These are phyloP conservation scores for Erythrocercus mccallii DNA, from an alignment of 2,113 vertebrate genomes.

Conservation along the genomic window DNA sequence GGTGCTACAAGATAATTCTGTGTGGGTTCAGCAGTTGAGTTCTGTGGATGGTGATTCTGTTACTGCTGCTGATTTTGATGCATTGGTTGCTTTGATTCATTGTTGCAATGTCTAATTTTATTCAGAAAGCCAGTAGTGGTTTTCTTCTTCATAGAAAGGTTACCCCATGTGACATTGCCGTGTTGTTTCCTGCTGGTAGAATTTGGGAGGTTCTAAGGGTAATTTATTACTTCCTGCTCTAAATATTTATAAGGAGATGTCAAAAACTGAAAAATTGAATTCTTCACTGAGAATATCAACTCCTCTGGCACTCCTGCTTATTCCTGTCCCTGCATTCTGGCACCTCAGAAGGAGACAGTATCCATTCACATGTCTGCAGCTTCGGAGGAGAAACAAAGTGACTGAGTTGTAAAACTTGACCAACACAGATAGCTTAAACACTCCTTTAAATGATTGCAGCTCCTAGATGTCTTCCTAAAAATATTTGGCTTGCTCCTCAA, in stretches of 20 bases:
- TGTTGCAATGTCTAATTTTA: not conserved
- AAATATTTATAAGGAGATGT: not conserved
- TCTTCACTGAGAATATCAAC: not conserved
- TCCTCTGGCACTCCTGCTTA: not conserved
- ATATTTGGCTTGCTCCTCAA: not conserved
- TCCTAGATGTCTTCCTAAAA: not conserved
- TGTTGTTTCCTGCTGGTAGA: not conserved
- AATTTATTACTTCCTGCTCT: not conserved
- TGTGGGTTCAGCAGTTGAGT: not conserved
- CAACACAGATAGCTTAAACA: not conserved
- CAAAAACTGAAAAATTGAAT: not conserved
- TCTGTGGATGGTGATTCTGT: not conserved
- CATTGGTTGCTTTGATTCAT: not conserved
- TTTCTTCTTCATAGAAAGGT: not conserved
- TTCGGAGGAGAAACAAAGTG: not conserved
- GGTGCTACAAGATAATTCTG: not conserved
- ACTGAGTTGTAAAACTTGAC: not conserved
- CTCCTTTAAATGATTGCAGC: not conserved
- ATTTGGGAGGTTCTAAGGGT: not conserved
- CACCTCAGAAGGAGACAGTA: not conserved
- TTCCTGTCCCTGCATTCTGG: not conserved
- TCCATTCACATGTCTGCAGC: not conserved
- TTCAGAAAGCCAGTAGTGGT: not conserved
- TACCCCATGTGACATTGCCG: rapidly evolving
- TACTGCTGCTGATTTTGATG: not conserved